These are phyloP conservation scores for Cerceris rybyensis DNA, from an alignment of 2,888 invertebrate genomes.

Conservation along the genomic window DNA sequence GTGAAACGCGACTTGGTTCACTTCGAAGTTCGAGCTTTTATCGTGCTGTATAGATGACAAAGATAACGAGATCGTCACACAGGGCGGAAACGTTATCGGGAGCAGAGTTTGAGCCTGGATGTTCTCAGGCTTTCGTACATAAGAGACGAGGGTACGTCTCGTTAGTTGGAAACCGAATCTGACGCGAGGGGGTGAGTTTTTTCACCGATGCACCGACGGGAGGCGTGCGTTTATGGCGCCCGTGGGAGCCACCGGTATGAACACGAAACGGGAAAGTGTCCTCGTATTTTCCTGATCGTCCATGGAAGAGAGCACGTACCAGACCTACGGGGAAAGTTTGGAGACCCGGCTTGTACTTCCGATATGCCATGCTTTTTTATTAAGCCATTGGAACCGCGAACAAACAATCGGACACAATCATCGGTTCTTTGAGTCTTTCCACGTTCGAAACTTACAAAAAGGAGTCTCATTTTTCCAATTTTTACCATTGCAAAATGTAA, in stretches of 20 bases:
- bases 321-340: not conserved
- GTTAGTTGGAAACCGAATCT: slow-evolving; percentile 67
- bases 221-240: slow-evolving; percentile 68
- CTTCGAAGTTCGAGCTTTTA: not conserved
- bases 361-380: no score
- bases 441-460: no score
- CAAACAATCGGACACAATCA: no score
- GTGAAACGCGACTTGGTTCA: no score
- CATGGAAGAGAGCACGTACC: slow-evolving; percentile 24
- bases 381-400: no score
- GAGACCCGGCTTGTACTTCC: not conserved
- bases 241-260: slow-evolving; percentile 66
- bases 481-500: no score
- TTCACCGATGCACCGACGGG: slow-evolving; percentile 64
- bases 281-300: slow-evolving; percentile 19
- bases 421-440: no score
- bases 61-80: slow-evolving; percentile 44
- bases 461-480: no score
- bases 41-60: slow-evolving; percentile 25
- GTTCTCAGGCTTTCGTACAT: slow-evolving; percentile 9
- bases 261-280: slow-evolving; percentile 71
- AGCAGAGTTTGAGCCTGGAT: slow-evolving; percentile 18
- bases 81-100: slow-evolving; percentile 25
- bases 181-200: slow-evolving; percentile 58
- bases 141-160: slow-evolving; percentile 31